Percentiles rank a stretch among this genome's conserved stretches.
phyloP scores from a whole-genome alignment of 2,113 vertebrate species.

The Oreochromis tanganicae region DNA sequence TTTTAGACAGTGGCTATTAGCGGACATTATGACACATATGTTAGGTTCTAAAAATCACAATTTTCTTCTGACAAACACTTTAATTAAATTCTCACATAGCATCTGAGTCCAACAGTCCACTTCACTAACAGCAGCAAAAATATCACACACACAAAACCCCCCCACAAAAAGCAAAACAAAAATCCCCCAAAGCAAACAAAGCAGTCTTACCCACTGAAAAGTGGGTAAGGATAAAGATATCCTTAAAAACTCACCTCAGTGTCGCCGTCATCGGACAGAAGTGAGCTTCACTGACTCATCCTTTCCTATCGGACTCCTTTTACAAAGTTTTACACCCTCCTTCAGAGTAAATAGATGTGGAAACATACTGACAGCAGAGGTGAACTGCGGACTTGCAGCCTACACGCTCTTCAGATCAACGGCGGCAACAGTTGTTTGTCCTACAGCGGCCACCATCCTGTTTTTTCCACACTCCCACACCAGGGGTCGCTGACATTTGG shows the following conservation, averaged over 20 bases:
- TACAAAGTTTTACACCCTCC: neutral
- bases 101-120: neutral
- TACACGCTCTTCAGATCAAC: neutral
- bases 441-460: neutral
- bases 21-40: neutral
- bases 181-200: neutral
- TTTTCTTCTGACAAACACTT: neutral
- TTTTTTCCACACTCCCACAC: neutral
- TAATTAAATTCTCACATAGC: neutral
- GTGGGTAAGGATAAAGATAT: neutral
- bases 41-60: neutral
- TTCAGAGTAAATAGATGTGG: neutral
- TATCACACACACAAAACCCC: accelerated
- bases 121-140: neutral
- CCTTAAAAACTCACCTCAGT: neutral
- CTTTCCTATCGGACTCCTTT: neutral
- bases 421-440: neutral
- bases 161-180: neutral
- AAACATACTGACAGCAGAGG: neutral
- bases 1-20: neutral
- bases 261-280: neutral
- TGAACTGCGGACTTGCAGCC: neutral
- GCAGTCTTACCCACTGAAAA: neutral
- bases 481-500: neutral
- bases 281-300: neutral